Base-by-base conservation (phyloP, 2,888 invertebrate genomes). In the Cataglyphis livida region DNA sequence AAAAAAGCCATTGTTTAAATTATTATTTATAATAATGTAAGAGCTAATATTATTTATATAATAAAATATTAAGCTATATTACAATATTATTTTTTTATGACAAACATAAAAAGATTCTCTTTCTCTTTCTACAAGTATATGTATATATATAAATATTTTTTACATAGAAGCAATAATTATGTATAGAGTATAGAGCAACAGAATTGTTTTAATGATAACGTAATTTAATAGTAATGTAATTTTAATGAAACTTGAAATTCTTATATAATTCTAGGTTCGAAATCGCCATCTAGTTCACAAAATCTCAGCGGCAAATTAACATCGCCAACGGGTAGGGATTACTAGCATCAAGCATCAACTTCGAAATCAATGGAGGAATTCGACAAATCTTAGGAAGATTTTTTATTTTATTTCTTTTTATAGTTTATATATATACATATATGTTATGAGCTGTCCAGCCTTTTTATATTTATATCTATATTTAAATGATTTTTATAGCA, bases 271-370 rank as follows among this genome's bases (percentile, higher is more conserved):
- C 87, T 90, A 94, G 94, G 93, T 90, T 92, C 93, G 68, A 94
- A 94, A 90, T 94, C 94, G 44, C 91, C 94, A 71, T 94, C 94
- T 9, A 94, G 93, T 70, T 92, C 93, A 10, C 93, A 94, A 90
- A 93, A 93, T 88, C 89, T 93, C 18, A 89, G 91, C 65, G 93
- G 93, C 68, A 93, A 94, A 83, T 85, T 93, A 79, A 93, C 93
- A 18, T 94, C 94, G 9, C 94, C 94, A 44, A 94, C 92, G n/a
- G 91, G 91, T 76, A 91, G 93, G 78, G 92, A 94, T 91, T 94
- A 93, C 84, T 94, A 94, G 91, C 90, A 88, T 86, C 87, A 88
- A 81, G 73, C 81, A 70, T 84, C 79, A 41, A 84, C 83, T 64
- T 89, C 81, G 81, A 84, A 75, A n/a, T n/a, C 51, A 65, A 84